phyloP scores from a whole-genome alignment of 2,888 invertebrate genomes.

The Hirtodrosophila cameraria region DNA sequence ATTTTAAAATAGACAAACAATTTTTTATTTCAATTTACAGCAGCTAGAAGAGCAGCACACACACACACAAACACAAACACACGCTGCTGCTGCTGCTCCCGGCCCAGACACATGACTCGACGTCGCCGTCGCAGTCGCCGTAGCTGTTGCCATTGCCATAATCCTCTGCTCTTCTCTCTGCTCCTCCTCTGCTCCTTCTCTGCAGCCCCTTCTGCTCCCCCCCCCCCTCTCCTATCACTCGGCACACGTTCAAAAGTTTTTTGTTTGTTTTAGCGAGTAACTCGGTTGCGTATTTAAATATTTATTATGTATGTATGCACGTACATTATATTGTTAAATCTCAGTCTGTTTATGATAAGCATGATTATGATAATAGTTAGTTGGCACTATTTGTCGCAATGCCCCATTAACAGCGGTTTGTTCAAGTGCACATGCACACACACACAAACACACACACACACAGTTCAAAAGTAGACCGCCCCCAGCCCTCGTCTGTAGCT shows the following conservation, averaged over 20 bases:
- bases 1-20: constrained; percentile 78
- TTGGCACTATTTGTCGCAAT: constrained; percentile 43
- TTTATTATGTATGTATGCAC: constrained; percentile 69
- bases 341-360: constrained; percentile 71
- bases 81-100: constrained; percentile 19
- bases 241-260: constrained; percentile 26
- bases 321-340: constrained; percentile 63
- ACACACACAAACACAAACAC: constrained; percentile 9
- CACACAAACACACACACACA: too few relatives aligned
- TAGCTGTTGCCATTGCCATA: constrained; percentile 15
- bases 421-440: constrained; percentile 44
- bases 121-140: constrained; percentile 14
- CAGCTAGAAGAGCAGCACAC: constrained; percentile 37
- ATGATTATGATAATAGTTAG: constrained; percentile 69
- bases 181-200: constrained; percentile 8
- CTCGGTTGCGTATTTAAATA: constrained; percentile 75
- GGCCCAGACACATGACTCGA: constrained; percentile 58
- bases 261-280: constrained; percentile 66
- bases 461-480: too few relatives aligned
- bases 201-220: too few relatives aligned
- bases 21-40: constrained; percentile 76
- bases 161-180: constrained; percentile 9
- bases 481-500: too few relatives aligned
- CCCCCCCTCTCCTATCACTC: neutral
- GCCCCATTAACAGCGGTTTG: constrained; percentile 32